phyloP scores from a whole-genome alignment of 1,140 invertebrate species.

The Aphelenchoides fujianensis region DNA sequence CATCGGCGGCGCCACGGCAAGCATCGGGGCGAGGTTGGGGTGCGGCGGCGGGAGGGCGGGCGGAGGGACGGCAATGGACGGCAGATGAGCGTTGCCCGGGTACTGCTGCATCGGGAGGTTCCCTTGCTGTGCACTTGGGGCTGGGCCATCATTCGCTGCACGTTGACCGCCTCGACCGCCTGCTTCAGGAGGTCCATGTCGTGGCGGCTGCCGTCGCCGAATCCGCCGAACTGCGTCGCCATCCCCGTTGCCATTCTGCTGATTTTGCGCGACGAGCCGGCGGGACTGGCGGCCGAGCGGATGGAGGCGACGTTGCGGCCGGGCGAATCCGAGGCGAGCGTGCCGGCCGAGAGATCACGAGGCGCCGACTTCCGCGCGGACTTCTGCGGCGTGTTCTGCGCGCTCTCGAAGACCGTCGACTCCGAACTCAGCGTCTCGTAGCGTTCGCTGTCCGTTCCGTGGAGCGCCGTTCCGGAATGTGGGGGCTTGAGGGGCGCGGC shows the following conservation, averaged over 20 bases:
- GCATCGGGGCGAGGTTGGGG: no score
- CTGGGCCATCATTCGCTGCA: slow-evolving; percentile 10
- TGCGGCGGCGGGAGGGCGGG: no score
- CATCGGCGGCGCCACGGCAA: background rate
- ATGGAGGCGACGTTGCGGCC: background rate
- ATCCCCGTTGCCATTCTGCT: background rate
- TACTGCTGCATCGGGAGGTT: background rate
- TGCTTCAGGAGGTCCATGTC: slow-evolving; percentile 16
- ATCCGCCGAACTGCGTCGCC: background rate
- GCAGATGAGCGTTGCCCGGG: background rate
- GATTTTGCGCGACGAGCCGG: background rate
- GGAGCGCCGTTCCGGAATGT: no score
- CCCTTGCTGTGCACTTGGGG: background rate
- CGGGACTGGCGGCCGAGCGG: background rate
- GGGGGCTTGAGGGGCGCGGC: no score
- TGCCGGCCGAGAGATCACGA: slow-evolving; percentile 4
- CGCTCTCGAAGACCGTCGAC: no score
- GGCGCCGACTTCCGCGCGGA: no score
- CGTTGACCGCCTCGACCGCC: slow-evolving; percentile 16
- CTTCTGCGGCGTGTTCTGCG: no score
- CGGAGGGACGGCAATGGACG: no score
- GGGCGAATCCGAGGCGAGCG: slow-evolving; percentile 11
- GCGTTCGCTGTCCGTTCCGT: no score
- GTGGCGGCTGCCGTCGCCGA: background rate
- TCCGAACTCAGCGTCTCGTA: no score